Evolutionary conservation across 2,113 vertebrate species (phyloP).

Genomic region (Sapayoa aenigma): DNA sequence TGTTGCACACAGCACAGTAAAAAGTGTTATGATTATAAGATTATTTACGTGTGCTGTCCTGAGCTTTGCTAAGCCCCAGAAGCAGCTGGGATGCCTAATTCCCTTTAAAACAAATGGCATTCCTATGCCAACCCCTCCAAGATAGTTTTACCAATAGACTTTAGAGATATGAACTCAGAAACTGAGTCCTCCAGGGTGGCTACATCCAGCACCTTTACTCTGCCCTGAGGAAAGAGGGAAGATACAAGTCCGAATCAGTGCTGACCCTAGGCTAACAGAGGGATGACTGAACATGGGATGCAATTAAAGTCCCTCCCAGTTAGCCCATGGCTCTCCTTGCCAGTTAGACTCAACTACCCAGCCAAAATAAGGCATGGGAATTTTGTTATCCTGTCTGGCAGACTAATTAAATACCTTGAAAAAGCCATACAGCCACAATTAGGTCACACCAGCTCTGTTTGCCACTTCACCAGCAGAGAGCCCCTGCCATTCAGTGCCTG

Average conservation of each 20-base stretch:
- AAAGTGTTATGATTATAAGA: neutral
- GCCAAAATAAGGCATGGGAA: neutral
- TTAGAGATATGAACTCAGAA: neutral
- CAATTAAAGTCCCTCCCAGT: neutral
- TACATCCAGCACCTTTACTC: neutral
- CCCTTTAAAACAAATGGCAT: neutral
- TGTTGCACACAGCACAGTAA: neutral
- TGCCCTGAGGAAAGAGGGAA: neutral
- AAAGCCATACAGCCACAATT: neutral
- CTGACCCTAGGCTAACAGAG: neutral
- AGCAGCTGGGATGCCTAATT: neutral
- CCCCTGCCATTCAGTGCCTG: neutral
- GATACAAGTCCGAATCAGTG: accelerated
- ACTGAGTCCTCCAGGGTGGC: neutral
- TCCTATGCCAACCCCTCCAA: neutral
- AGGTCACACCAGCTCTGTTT: neutral
- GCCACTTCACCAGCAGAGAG: neutral
- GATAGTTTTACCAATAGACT: neutral
- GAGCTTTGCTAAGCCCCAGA: neutral
- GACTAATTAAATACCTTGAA: neutral
- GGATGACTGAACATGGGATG: neutral
- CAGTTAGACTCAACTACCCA: neutral
- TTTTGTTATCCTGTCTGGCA: neutral
- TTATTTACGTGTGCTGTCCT: neutral
- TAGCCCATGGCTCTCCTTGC: neutral